phyloP scores from a whole-genome alignment of 37 sponge, comb jelly and placozoan species.

The Halichondria panicea region DNA sequence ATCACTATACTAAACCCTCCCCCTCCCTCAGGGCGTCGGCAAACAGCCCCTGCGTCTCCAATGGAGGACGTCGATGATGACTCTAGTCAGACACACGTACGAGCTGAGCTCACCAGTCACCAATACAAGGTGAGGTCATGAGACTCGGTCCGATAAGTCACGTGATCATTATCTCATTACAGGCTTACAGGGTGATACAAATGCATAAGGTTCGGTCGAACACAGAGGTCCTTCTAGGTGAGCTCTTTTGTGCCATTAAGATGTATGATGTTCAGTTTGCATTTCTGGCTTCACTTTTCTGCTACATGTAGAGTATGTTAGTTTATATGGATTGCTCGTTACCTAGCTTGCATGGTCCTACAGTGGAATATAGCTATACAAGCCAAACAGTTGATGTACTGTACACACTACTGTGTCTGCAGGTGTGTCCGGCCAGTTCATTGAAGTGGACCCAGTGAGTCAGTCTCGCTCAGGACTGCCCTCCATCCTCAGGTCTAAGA shows the following conservation, averaged over 20 bases:
- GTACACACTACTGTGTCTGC: no score
- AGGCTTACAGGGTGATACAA: constrained; percentile 64
- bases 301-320: background rate
- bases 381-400: no score
- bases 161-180: background rate
- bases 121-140: constrained; percentile 70
- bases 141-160: background rate
- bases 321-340: no score
- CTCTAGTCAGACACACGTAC: constrained; percentile 17
- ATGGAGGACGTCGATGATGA: background rate
- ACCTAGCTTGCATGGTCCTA: no score
- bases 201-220: constrained; percentile 69
- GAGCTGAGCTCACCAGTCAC: constrained; percentile 65
- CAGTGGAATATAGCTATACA: no score
- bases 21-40: background rate
- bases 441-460: constrained; percentile 70
- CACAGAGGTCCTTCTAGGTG: constrained; percentile 67
- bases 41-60: background rate
- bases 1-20: no score
- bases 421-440: constrained; percentile 65
- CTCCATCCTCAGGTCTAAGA: constrained; percentile 18
- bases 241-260: no score
- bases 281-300: no score
- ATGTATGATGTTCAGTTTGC: no score
- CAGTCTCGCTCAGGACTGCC: constrained; percentile 16